Base-by-base conservation (phyloP, 2,888 invertebrate species). In the Baronia brevicornis region DNA sequence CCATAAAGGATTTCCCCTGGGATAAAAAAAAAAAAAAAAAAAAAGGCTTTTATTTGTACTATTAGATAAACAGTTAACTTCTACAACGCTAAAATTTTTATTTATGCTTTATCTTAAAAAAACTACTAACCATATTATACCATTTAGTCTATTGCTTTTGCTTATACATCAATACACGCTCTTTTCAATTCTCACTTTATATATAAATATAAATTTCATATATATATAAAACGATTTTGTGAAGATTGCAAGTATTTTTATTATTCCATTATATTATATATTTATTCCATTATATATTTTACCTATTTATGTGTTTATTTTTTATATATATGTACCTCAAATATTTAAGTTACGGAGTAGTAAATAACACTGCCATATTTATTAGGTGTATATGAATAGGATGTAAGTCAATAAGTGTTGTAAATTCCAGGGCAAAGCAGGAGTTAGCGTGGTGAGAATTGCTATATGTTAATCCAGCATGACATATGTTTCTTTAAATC, bases 361-460 rank as follows among this genome's bases (percentile, higher is more conserved):
- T n/a, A 21, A 28, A 36, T 33, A 33, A 22, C 46, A 53, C 51
- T 55, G 51, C 50, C 50, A 44, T 48, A 44, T 33, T 44, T 32
- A 33, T 27, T 36, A 40, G 11, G 12, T 15, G 6, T 20, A 13
- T 20, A 19, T 11, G 8, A 33, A 12, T 14, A 45, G 49, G 54
- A 44, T 40, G 35, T 46, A 56, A 55, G 56, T 69, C 54, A 65
- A 65, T 49, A 43, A 48, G 46, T 70, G 42, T 70, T 77, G 48
- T 73, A 44, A 57, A 64, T 80, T 79, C 46, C 80, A 80, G 80
- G 79, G 58, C 55, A 73, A 54, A 52, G 48, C 68, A 50, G 71
- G 72, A 68, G 56, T 69, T 63, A 79, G 74, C 49, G 70, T 77
- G 80, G 80, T 80, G 79, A 80, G 80, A 72, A 45, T 39, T 43